phyloP scores from a whole-genome alignment of 2,113 vertebrate genomes.

The Antechinus flavipes region DNA sequence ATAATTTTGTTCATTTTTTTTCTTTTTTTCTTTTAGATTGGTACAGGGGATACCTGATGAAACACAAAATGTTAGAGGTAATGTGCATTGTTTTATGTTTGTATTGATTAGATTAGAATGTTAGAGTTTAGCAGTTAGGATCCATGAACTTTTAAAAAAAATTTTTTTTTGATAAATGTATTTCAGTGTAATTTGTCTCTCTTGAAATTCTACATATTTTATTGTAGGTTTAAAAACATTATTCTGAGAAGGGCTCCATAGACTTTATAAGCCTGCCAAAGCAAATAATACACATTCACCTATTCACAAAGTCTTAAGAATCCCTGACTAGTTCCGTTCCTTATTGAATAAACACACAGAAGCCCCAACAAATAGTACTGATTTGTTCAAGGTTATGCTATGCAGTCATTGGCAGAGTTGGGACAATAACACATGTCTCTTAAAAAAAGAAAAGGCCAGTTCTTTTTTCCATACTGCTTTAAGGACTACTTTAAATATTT shows the following conservation, averaged over 20 bases:
- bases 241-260: background rate
- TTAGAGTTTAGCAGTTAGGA: background rate
- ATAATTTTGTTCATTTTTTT: conserved; percentile 52
- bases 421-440: background rate
- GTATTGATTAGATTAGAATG: background rate
- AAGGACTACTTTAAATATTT: background rate
- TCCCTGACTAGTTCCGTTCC: background rate
- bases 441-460: background rate
- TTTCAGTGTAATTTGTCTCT: background rate
- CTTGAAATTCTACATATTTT: background rate
- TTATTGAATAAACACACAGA: background rate
- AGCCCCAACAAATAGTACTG: background rate
- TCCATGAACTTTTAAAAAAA: background rate
- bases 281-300: background rate
- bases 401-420: background rate
- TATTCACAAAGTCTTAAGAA: background rate
- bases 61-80: conserved; percentile 92
- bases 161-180: background rate
- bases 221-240: background rate
- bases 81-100: conserved; percentile 50
- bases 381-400: no score
- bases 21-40: conserved; percentile 88
- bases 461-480: background rate
- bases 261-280: background rate
- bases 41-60: conserved; percentile 92